These are phyloP conservation scores for Marisa cornuarietis DNA, from an alignment of 1,140 invertebrate species.

Conservation along the genomic window DNA sequence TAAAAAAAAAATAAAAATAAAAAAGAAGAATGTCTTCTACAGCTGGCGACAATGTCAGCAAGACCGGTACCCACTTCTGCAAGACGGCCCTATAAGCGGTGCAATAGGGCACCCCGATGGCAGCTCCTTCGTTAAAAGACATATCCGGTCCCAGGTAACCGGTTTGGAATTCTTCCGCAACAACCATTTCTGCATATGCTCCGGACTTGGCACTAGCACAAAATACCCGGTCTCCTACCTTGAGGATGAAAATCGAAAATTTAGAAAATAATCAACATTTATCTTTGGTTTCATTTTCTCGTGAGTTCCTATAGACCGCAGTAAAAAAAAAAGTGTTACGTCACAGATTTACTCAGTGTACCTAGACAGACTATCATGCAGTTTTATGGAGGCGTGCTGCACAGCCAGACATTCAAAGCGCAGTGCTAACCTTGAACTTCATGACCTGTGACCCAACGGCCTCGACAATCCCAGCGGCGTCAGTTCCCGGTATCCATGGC, in stretches of 20 bases:
- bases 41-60: too few species aligned
- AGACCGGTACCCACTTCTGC: conserved; percentile 60
- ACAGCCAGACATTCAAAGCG: too few species aligned
- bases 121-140: conserved; percentile 70
- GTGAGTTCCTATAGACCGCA: too few species aligned
- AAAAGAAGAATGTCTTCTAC: too few species aligned
- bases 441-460: conserved; percentile 64
- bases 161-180: conserved; percentile 52
- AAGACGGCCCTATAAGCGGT: conserved; percentile 70
- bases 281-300: too few species aligned
- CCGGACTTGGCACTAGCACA: conserved; percentile 57
- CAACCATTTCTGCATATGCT: conserved; percentile 68
- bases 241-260: conserved; percentile 40
- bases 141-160: conserved; percentile 53
- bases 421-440: conserved; percentile 62
- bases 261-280: too few species aligned
- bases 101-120: conserved; percentile 72
- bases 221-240: conserved; percentile 69
- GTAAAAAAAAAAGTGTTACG: too few species aligned
- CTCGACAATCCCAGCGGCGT: conserved; percentile 69
- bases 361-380: too few species aligned
- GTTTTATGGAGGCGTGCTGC: too few species aligned
- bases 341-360: too few species aligned
- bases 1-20: too few species aligned
- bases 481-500: conserved; percentile 69